Conservation (phyloP, 2,797 vertebrate species). For the Mus minutoides region DNA sequence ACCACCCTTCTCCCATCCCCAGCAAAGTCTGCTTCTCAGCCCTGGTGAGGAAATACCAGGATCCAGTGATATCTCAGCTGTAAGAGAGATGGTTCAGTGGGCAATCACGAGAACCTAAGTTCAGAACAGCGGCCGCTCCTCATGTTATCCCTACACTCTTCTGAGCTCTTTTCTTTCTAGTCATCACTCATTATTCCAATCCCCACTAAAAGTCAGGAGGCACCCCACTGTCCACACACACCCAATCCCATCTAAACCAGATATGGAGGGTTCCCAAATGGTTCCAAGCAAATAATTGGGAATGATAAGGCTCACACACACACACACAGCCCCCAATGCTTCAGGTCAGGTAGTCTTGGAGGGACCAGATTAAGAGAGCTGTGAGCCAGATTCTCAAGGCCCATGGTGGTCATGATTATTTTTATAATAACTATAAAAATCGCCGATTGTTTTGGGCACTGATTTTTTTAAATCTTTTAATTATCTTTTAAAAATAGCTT, state of each 20-base stretch:
- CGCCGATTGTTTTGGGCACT: neutral
- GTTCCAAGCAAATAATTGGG: neutral
- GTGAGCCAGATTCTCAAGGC: neutral
- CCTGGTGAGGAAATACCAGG: too few species aligned
- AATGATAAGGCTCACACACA: neutral
- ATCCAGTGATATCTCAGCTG: too few species aligned
- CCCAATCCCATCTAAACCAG: neutral
- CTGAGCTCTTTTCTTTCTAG: neutral
- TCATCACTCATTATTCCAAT: neutral
- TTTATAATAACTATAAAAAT: neutral
- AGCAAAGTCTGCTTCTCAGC: neutral
- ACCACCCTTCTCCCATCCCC: neutral
- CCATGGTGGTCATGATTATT: neutral
- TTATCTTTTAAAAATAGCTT: neutral
- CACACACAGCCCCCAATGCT: neutral
- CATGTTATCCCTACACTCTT: neutral
- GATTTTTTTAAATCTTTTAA: neutral
- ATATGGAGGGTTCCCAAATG: neutral
- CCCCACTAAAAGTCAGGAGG: neutral
- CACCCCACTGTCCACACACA: neutral
- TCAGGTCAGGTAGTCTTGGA: neutral
- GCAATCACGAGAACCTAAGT: neutral
- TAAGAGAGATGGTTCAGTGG: neutral
- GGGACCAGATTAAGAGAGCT: neutral
- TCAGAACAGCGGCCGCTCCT: neutral